Evolutionary conservation across 2,888 invertebrate species (phyloP), one percentile per base, ranked within the genome.

Genomic region (Polydesmus complanatus): DNA sequence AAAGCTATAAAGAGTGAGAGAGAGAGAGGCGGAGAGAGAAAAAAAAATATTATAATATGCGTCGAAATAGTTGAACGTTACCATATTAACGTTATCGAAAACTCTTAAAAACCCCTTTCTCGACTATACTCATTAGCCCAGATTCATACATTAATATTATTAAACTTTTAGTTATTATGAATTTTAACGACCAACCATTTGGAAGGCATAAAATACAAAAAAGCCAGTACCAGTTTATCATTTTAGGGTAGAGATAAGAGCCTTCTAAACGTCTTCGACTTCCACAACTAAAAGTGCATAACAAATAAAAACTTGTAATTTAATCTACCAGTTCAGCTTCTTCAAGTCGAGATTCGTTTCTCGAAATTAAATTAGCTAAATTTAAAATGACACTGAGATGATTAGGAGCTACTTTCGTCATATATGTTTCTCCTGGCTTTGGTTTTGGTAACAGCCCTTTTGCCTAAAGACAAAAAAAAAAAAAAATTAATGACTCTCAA

Each of bases 361-460:
- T 88, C 2, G 94, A 89, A 71, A 95, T 92, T 67, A 96, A 78
- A 77, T 92, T 94, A 2, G 94, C 95, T 65, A 96, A 79, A 76
- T 95, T 95, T 58, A 96, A 81, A 74, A 94, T 96, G 1, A 95
- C 94, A 75, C 94, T 95, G 62, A 96, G 78, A 75, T 96, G 93
- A 75, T 92, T 93, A 0, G 95, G 95, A 0, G 95, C 95, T 68
- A 96, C 91, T 63, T 95, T 81, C 0, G 96, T 90, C 73, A 94
- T 93, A 77, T 96, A 96, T 22, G 88, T 87, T 73, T 94, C 90
- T 2, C 95, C 95, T 8, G 91, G 88, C 70, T 90, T 90, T 0
- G 91, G 88, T 74, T 90, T 89, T 0, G 92, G 93, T 58, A 93
- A 78, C 25, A 93, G 76, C 3, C 88, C 87, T 73, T 92, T 93